These are phyloP conservation scores for Sphecodes monilicornis DNA, from an alignment of 2,888 invertebrate species.

Conservation along the genomic window DNA sequence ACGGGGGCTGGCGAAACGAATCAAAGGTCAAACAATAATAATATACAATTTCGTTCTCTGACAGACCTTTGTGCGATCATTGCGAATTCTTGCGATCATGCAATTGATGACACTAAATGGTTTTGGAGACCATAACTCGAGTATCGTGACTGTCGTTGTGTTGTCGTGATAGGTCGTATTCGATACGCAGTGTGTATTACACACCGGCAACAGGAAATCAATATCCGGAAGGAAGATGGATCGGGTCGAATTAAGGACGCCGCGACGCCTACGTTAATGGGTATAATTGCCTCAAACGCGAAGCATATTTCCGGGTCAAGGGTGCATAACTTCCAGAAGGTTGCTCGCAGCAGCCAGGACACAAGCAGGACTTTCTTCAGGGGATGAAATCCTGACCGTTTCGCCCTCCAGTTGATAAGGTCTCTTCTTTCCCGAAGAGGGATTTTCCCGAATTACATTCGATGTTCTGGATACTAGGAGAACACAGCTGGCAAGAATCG, in stretches of 20 bases:
- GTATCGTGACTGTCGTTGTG: background rate
- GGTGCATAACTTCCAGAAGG: conserved; percentile 71
- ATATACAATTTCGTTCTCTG: background rate
- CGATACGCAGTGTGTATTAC: too few species aligned
- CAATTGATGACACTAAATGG: background rate
- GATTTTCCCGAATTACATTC: conserved; percentile 12
- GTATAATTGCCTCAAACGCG: conserved; percentile 83
- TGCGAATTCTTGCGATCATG: background rate
- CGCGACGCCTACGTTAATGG: conserved; percentile 73
- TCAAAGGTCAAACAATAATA: background rate
- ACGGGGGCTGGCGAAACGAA: background rate
- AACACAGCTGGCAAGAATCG: conserved; percentile 39
- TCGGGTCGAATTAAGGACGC: conserved; percentile 61
- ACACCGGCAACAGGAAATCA: background rate
- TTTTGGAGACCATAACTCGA: background rate
- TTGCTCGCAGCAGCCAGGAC: conserved; percentile 47
- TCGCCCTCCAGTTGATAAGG: conserved; percentile 74
- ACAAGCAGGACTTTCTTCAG: conserved; percentile 56
- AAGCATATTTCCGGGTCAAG: conserved; percentile 83
- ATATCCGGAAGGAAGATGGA: background rate
- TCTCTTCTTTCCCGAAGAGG: conserved; percentile 29
- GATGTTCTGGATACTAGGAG: conserved; percentile 60
- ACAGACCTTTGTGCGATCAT: background rate
- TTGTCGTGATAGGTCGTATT: background rate
- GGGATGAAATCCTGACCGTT: conserved; percentile 67